phyloP scores from a whole-genome alignment of 2,888 invertebrate species.

The Dolichomitus sp. region DNA sequence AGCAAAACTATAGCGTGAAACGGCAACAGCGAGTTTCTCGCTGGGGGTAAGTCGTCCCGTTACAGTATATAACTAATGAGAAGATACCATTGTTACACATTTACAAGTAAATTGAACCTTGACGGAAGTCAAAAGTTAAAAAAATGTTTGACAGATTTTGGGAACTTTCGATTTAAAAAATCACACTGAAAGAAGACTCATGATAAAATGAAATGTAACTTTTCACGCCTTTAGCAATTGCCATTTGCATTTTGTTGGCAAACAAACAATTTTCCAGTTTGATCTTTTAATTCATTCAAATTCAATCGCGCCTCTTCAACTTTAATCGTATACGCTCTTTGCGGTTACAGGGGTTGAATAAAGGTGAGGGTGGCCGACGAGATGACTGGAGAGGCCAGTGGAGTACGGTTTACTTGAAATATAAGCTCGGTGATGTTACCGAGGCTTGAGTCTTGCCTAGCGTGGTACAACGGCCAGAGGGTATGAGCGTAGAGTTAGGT shows the following conservation, averaged over 20 bases:
- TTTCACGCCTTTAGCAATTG: background rate
- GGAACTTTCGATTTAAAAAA: background rate
- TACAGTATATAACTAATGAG: too few relatives aligned
- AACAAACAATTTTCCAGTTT: slow-evolving; percentile 27
- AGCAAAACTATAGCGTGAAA: too few relatives aligned
- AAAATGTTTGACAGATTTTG: background rate
- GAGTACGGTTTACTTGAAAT: slow-evolving; percentile 36
- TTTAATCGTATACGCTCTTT: slow-evolving; percentile 18
- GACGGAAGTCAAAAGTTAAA: too few relatives aligned
- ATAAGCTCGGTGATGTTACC: slow-evolving; percentile 26
- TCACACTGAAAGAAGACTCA: background rate
- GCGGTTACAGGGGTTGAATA: slow-evolving; percentile 16
- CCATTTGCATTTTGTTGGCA: slow-evolving; percentile 4
- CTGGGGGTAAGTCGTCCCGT: too few relatives aligned
- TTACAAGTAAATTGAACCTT: too few relatives aligned
- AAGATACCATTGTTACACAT: too few relatives aligned
- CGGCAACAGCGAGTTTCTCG: too few relatives aligned
- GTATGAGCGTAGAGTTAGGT: slow-evolving; percentile 15
- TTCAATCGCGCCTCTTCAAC: slow-evolving; percentile 34
- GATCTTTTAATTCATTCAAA: slow-evolving; percentile 34
- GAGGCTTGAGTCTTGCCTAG: slow-evolving; percentile 50
- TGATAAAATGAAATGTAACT: background rate
- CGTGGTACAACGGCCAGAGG: slow-evolving; percentile 12
- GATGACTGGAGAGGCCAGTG: slow-evolving; percentile 23
- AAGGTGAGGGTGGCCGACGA: background rate